These are phyloP conservation scores for Patiria miniata DNA, from an alignment of 35 echinoderm and acorn worm species.

Conservation along the genomic window DNA sequence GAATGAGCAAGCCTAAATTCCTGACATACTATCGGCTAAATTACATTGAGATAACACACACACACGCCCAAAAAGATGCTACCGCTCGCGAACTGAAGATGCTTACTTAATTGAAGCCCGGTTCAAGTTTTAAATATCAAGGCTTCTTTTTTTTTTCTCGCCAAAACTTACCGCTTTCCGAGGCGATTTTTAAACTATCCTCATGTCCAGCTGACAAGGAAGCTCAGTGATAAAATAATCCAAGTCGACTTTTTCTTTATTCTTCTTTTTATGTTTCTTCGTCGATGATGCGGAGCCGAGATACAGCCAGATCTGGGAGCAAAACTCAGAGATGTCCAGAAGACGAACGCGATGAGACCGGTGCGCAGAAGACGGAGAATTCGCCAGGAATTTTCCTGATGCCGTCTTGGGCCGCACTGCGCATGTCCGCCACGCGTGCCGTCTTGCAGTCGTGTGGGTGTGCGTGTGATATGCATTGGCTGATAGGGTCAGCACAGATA, in stretches of 20 bases:
- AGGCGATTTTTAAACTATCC: slow-evolving; percentile 3
- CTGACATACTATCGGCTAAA: background rate
- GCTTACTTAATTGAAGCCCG: no score
- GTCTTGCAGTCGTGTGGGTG: no score
- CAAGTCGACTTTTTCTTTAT: background rate
- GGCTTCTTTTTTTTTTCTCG: background rate
- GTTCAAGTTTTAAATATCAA: background rate
- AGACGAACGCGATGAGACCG: background rate
- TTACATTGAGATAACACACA: background rate
- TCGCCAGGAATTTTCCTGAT: background rate
- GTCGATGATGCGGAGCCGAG: background rate
- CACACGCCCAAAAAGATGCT: background rate
- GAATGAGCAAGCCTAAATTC: background rate
- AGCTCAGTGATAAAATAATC: background rate
- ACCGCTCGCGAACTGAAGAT: no score
- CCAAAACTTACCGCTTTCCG: background rate
- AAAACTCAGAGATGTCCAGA: background rate
- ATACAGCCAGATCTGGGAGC: background rate
- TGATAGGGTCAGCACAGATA: background rate
- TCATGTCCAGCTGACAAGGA: background rate
- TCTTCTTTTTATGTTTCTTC: no score
- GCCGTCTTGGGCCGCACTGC: background rate
- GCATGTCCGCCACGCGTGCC: background rate
- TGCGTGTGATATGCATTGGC: no score
- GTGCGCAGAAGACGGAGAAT: background rate